These are phyloP conservation scores for Synanthedon myopaeformis DNA, from an alignment of 2,888 invertebrate species.

Conservation along the genomic window DNA sequence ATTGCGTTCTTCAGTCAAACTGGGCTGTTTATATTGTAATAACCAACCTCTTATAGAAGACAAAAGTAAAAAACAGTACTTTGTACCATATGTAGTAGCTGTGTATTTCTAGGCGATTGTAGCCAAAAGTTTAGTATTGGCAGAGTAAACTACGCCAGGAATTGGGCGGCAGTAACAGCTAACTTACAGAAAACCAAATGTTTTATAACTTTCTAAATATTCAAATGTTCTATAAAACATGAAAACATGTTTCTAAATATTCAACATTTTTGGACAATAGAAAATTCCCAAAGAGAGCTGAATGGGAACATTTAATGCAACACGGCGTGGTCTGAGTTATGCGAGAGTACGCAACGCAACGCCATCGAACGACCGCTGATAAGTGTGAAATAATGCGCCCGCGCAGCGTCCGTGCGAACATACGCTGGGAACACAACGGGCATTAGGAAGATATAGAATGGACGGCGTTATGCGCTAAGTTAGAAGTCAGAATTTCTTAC, in stretches of 20 bases:
- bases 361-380: conserved; percentile 24
- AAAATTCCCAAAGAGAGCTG: conserved; percentile 9
- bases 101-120: no score
- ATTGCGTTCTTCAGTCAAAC: no score
- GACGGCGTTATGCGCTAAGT: background rate
- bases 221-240: background rate
- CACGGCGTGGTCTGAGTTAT: conserved; percentile 29
- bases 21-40: no score
- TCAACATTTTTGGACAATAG: conserved; percentile 4
- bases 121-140: no score
- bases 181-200: conserved; percentile 1
- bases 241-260: conserved; percentile 19
- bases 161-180: no score
- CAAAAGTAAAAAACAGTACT: no score
- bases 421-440: conserved; percentile 7
- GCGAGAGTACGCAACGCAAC: conserved; percentile 16
- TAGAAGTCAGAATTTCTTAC: background rate
- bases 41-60: no score
- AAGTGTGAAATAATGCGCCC: conserved; percentile 41
- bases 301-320: conserved; percentile 16
- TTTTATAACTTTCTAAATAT: background rate
- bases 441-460: background rate
- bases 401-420: conserved; percentile 11
- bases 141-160: no score
- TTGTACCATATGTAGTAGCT: no score